These are phyloP conservation scores for Maniola hyperantus DNA, from an alignment of 2,888 invertebrate species.

Conservation along the genomic window DNA sequence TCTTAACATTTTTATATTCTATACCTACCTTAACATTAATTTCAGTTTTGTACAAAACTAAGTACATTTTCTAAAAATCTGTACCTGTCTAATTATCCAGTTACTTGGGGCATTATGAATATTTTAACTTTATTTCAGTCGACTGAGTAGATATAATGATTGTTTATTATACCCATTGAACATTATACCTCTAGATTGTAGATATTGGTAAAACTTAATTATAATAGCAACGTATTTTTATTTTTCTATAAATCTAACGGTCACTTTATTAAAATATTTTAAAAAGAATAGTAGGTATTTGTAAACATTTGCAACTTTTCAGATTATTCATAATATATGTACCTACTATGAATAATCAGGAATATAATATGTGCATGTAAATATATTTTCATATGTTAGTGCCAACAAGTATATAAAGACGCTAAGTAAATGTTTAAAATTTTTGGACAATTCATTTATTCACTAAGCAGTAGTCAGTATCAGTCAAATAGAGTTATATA, in stretches of 20 bases:
- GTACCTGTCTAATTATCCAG: neutral
- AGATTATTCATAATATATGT: neutral
- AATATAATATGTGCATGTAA: neutral
- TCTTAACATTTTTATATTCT: neutral
- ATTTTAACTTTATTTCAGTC: neutral
- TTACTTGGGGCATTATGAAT: constrained; percentile 2
- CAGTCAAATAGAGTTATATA: constrained; percentile 15
- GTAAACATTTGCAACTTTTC: neutral
- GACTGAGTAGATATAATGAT: neutral
- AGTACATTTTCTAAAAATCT: neutral
- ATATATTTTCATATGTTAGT: neutral
- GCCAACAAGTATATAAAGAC: constrained; percentile 11
- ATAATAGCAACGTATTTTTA: neutral
- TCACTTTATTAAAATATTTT: neutral
- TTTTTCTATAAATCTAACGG: neutral
- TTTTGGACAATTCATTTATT: constrained; percentile 15
- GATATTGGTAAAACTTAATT: neutral
- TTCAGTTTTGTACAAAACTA: constrained; percentile 3
- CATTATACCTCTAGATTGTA: neutral
- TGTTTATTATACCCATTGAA: neutral
- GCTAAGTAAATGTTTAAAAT: constrained; percentile 2
- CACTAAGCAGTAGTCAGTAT: constrained; percentile 1
- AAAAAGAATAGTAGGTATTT: neutral
- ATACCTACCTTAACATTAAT: neutral
- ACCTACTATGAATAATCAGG: neutral